These are phyloP conservation scores for Enteromius fasciolatus DNA, from an alignment of 2,797 vertebrate genomes.

Conservation along the genomic window DNA sequence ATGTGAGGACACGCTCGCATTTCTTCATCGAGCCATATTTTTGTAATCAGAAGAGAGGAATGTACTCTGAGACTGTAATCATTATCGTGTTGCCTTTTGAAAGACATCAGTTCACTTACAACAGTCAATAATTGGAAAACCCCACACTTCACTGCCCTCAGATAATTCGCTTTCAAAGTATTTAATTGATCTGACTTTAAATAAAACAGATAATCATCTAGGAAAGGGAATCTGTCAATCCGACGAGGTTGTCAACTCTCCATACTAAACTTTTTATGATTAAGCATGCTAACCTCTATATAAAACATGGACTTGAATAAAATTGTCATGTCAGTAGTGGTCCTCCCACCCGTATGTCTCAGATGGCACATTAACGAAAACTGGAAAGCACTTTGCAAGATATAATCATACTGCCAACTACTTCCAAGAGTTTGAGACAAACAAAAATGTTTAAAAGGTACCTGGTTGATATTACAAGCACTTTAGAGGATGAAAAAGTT, in stretches of 20 bases:
- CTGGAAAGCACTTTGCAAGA: background rate
- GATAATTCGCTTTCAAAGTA: slow-evolving; percentile 53
- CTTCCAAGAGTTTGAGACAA: background rate
- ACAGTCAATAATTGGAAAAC: slow-evolving; percentile 58
- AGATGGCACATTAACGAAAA: slow-evolving; percentile 11
- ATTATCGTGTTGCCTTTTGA: slow-evolving; percentile 33
- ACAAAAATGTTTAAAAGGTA: background rate
- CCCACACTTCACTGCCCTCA: slow-evolving; percentile 45
- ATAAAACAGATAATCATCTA: slow-evolving; percentile 40
- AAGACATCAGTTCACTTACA: slow-evolving; percentile 44
- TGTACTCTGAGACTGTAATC: slow-evolving; percentile 13
- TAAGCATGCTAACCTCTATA: background rate
- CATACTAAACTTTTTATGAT: background rate
- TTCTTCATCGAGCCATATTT: slow-evolving; percentile 25
- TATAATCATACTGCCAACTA: background rate
- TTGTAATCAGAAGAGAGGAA: slow-evolving; percentile 36
- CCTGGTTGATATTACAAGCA: background rate
- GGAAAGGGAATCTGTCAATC: background rate
- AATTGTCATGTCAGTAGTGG: background rate
- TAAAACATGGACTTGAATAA: background rate
- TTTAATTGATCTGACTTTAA: slow-evolving; percentile 52
- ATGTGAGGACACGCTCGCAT: background rate
- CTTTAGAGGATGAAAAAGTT: background rate
- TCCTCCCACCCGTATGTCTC: background rate
- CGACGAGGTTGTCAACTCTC: background rate